Conservation (phyloP, 1,140 invertebrate species). For the Bicyclus anynana region DNA sequence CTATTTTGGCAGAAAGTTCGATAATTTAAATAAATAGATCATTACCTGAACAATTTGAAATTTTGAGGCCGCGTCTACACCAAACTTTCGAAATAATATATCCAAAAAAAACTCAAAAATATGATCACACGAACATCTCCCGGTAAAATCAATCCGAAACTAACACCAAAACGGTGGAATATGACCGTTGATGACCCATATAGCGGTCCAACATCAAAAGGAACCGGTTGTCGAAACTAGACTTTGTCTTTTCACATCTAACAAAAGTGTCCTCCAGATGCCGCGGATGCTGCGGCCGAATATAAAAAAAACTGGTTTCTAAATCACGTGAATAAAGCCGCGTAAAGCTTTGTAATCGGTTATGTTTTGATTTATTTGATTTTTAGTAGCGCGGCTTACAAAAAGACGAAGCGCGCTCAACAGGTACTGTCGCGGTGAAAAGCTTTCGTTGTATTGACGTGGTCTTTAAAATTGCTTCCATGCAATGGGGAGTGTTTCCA, state of each 20-base stretch:
- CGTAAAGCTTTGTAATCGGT: constrained; percentile 71
- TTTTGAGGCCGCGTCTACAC: too few relatives aligned
- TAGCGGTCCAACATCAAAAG: constrained; percentile 42
- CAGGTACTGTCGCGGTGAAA: constrained; percentile 49
- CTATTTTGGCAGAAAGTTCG: too few relatives aligned
- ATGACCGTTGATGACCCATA: constrained; percentile 62
- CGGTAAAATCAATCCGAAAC: constrained; percentile 27
- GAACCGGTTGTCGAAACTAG: constrained; percentile 61
- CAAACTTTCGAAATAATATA: neutral
- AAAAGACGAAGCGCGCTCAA: constrained; percentile 64
- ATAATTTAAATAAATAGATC: too few relatives aligned
- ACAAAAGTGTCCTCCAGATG: constrained; percentile 63
- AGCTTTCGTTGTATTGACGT: constrained; percentile 26
- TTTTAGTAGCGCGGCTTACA: constrained; percentile 62
- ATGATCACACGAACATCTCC: constrained; percentile 21
- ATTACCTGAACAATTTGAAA: too few relatives aligned
- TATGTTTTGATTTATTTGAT: constrained; percentile 75
- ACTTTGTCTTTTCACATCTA: constrained; percentile 55
- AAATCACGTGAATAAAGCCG: constrained; percentile 61
- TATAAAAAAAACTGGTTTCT: constrained; percentile 60
- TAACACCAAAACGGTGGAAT: constrained; percentile 25
- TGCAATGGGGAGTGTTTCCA: too few relatives aligned
- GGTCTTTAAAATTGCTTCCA: too few relatives aligned
- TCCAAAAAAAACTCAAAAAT: neutral
- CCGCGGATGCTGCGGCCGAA: constrained; percentile 64